These are phyloP conservation scores for Sialia sialis DNA, from an alignment of 2,113 vertebrate species.

Conservation along the genomic window DNA sequence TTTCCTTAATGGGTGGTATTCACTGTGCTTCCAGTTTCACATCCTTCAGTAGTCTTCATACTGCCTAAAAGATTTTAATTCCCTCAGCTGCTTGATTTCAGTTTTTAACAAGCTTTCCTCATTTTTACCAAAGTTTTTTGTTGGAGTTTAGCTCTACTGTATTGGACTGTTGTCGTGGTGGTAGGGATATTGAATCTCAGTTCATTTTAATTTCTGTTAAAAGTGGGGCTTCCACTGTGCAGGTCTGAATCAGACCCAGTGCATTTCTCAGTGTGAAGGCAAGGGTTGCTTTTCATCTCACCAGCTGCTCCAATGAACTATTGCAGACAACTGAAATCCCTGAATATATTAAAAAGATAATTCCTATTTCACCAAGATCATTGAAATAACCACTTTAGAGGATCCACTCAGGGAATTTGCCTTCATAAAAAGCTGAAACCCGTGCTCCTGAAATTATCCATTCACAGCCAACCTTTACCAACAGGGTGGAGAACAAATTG, in stretches of 20 bases:
- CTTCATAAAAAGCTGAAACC: neutral
- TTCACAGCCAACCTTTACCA: neutral
- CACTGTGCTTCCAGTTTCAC: neutral
- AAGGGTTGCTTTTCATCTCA: neutral
- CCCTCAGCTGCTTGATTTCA: neutral
- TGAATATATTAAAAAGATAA: neutral
- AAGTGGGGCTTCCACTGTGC: neutral
- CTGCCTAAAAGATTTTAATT: neutral
- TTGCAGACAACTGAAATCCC: neutral
- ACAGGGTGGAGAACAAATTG: neutral
- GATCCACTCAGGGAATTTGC: neutral
- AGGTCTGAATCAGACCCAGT: neutral
- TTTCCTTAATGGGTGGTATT: neutral
- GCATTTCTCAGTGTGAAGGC: neutral
- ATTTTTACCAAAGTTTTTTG: neutral
- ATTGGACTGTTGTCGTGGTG: neutral
- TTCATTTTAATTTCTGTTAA: neutral
- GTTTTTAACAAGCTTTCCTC: neutral
- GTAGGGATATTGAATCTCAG: neutral
- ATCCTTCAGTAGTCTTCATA: neutral
- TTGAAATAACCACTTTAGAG: neutral
- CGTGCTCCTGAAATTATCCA: neutral
- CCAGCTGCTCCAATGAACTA: neutral
- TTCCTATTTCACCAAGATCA: neutral
- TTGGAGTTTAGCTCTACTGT: neutral